Base-by-base conservation (phyloP, 2,888 invertebrate species). In the Nemotelus nigrinus region DNA sequence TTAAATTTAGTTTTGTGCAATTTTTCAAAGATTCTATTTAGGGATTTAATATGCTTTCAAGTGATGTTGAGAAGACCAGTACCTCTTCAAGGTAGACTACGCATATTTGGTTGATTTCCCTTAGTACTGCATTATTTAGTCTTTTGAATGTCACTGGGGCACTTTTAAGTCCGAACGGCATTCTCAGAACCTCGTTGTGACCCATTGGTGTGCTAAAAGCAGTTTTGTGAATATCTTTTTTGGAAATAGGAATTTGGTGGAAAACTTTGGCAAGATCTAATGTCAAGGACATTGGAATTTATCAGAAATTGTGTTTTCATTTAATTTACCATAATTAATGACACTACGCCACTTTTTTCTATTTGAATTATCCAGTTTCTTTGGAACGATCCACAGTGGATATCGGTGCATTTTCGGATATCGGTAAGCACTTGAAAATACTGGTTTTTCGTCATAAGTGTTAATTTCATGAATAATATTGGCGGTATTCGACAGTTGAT, bases 261-360 rank as follows among this genome's bases (percentile, higher is more conserved):
- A 53, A 53, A 53, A 6, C 53, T 53, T 53, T 53, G 6, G 53
- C 53, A 6, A 53, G 10, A 53, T 53, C 53, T 8, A 53, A 8
- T 53, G 53, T 53, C 10, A 10, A 53, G 1, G 65, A 39, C 2
- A 65, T 65, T 65, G 65, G 65, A 39, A 65, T 65, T 65, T 3
- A 2, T 65, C 65, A 65, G 39, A 10, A 47, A 43, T 44, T 10
- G 65, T 65, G 6, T 43, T 47, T 43, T 65, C 65, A 39, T 60
- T 60, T 39, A 60, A 60, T 25, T 60, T 60, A 6, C 60, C 6
- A 60, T 60, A 60, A 39, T 65, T 44, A 8, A 44, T 65, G 5
- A 65, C 65, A 5, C 39, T 3, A 43, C 44, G 5, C 65, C 65
- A 65, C 25, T 65, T 65, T 6, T 3, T 2, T 4, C 44, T 8